Evolutionary conservation across 1,140 invertebrate species (phyloP).

Genomic region (Drosophila serrata): DNA sequence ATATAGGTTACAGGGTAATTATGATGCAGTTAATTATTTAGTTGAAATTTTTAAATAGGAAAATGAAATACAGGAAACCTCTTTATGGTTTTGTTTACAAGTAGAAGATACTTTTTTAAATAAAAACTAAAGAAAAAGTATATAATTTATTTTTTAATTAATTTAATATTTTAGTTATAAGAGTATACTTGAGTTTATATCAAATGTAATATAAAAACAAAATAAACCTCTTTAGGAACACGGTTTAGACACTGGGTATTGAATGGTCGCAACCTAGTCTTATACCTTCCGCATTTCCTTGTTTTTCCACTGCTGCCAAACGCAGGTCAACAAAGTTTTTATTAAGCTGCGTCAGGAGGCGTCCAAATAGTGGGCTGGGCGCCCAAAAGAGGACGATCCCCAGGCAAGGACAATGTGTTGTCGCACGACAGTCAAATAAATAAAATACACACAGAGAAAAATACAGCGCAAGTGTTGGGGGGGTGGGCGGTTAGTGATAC

Average conservation of each 20-base stretch:
- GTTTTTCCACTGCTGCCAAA: slow-evolving; percentile 53
- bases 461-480: background rate
- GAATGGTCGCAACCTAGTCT: background rate
- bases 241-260: slow-evolving; percentile 6
- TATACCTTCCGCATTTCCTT: slow-evolving; percentile 5
- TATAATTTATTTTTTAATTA: no score
- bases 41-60: no score
- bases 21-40: background rate
- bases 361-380: slow-evolving; percentile 30
- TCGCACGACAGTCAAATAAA: slow-evolving; percentile 70
- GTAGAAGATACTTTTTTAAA: background rate
- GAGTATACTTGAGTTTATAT: no score
- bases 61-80: background rate
- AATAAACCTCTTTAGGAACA: no score
- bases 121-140: no score
- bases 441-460: slow-evolving; percentile 57
- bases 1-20: background rate
- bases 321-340: slow-evolving; percentile 81
- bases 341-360: slow-evolving; percentile 60
- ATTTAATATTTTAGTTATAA: no score
- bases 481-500: slow-evolving; percentile 3
- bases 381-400: slow-evolving; percentile 27
- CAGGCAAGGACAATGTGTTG: slow-evolving; percentile 71
- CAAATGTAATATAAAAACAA: no score
- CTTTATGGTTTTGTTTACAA: no score